Conservation (phyloP, 2,797 vertebrate species). For the Podarcis lilfordi region DNA sequence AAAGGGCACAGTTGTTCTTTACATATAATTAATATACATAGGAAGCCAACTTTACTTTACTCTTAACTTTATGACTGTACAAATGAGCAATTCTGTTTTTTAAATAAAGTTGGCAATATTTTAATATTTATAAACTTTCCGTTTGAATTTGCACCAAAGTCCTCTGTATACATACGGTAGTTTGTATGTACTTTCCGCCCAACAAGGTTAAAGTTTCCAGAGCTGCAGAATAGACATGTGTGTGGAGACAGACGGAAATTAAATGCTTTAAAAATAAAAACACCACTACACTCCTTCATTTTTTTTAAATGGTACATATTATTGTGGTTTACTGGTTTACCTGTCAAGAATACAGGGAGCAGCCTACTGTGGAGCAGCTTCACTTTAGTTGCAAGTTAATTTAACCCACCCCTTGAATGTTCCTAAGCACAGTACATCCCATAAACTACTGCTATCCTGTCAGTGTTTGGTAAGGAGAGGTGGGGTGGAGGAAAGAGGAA, state of each 20-base stretch:
- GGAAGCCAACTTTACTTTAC: conserved; percentile 1
- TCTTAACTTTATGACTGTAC: conserved; percentile 23
- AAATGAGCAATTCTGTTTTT: conserved; percentile 30
- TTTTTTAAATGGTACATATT: not conserved
- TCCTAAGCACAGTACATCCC: not conserved
- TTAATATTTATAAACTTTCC: not conserved
- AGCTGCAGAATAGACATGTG: not conserved
- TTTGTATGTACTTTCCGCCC: not conserved
- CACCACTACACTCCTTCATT: not conserved
- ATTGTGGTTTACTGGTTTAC: not conserved
- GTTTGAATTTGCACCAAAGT: not conserved
- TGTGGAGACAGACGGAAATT: not conserved
- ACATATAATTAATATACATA: not conserved
- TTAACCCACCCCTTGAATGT: conserved; percentile 36
- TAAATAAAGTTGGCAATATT: not conserved
- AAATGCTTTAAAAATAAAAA: not conserved
- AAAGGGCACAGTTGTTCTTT: not conserved
- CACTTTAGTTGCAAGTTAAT: conserved; percentile 60
- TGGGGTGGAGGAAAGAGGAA: not conserved
- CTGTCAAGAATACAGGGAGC: not conserved
- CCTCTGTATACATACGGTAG: fast-evolving
- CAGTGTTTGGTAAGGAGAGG: not conserved
- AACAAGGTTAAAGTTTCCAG: not conserved
- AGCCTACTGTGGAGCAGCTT: conserved; percentile 22
- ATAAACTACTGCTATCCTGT: not conserved